Conservation (phyloP, 2,113 vertebrate species). For the human (Homo sapiens) region DNA sequence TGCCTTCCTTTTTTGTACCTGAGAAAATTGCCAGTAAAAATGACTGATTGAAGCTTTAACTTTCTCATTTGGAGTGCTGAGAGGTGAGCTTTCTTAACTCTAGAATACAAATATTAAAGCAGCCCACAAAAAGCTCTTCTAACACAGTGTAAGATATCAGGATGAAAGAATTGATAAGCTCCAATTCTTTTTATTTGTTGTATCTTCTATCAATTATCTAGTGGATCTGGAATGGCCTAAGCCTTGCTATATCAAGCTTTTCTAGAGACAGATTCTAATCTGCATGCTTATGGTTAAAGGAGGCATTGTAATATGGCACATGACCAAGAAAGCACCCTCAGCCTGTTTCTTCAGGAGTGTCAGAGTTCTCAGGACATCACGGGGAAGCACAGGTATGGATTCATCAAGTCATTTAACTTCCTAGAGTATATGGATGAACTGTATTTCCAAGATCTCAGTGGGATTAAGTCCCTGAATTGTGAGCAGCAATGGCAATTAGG, state of each 20-base stretch:
- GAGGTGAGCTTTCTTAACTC: background rate
- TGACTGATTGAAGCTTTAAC: background rate
- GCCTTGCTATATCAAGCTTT: background rate
- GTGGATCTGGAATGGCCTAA: background rate
- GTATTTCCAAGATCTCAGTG: background rate
- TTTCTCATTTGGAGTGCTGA: background rate
- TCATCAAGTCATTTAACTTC: background rate
- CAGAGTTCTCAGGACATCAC: background rate
- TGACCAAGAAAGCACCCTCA: background rate
- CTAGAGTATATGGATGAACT: background rate
- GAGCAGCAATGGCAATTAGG: background rate
- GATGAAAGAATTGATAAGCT: background rate
- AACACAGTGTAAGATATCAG: background rate
- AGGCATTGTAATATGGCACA: background rate
- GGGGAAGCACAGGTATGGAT: background rate
- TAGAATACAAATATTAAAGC: background rate
- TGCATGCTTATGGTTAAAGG: background rate
- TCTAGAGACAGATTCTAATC: background rate
- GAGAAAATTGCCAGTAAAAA: background rate
- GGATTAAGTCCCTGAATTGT: background rate
- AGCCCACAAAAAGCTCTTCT: background rate
- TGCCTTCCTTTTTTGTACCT: background rate
- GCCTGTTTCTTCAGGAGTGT: background rate
- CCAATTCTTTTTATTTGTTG: background rate
- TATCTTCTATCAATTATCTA: background rate